A percentile compares a stretch with the other conserved stretches of the same genome.
Evolutionary conservation across 2,888 invertebrate species (phyloP).

Genomic region (Corbicula japonica): DNA sequence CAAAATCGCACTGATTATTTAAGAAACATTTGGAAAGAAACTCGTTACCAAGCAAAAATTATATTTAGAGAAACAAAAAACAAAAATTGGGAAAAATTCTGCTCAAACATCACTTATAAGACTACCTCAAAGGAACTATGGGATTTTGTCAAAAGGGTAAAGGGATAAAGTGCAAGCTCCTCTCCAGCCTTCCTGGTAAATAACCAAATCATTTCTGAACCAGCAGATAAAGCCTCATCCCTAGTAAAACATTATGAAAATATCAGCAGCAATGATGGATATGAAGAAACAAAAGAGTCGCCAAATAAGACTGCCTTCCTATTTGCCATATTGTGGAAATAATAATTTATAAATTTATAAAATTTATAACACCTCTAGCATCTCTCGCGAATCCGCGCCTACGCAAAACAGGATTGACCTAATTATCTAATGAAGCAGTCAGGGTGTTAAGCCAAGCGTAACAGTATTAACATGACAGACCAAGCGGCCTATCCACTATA

Average conservation of each 20-base stretch:
- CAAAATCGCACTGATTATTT: not conserved
- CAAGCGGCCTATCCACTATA: not conserved
- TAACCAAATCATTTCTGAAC: not conserved
- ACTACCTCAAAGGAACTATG: conserved; percentile 19
- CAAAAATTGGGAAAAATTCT: conserved; percentile 2
- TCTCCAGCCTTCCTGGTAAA: not conserved
- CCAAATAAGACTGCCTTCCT: no score
- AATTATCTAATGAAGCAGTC: no score
- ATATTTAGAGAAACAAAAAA: not conserved
- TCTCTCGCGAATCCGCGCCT: no score
- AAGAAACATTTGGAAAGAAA: not conserved
- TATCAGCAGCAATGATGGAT: not conserved
- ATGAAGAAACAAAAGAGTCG: no score
- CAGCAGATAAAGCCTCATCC: conserved; percentile 6
- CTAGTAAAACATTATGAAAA: conserved; percentile 6
- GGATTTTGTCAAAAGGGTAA: conserved; percentile 13
- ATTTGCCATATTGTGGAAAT: no score
- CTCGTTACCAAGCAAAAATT: not conserved
- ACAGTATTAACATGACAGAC: no score
- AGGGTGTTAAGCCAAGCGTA: no score
- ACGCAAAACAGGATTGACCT: no score
- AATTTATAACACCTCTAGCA: no score
- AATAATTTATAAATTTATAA: no score
- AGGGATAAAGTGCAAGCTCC: not conserved
- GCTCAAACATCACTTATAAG: conserved; percentile 6